A percentile compares a stretch with the other conserved stretches of the same genome.
phyloP scores from a whole-genome alignment of 2,888 invertebrate genomes.

The Caenorhabditis sp. region DNA sequence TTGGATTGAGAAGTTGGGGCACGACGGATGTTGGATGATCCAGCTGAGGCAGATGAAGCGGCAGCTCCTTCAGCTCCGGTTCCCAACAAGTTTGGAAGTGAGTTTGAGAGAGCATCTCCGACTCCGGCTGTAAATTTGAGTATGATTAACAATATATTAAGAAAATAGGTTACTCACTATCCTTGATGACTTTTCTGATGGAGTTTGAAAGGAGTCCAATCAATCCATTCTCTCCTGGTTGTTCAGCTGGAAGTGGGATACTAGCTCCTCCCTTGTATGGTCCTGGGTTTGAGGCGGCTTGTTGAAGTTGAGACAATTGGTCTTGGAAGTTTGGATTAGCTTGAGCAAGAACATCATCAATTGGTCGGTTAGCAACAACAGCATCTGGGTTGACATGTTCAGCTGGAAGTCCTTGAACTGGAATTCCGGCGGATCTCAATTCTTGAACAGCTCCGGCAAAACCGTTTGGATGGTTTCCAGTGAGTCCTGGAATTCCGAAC shows the following conservation, averaged over 20 bases:
- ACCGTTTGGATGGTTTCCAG: slow-evolving; percentile 69
- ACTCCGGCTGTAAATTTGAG: slow-evolving; percentile 61
- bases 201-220: slow-evolving; percentile 69
- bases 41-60: slow-evolving; percentile 22
- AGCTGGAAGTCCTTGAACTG: slow-evolving; percentile 66
- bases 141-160: neutral
- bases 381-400: slow-evolving; percentile 56
- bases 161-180: slow-evolving; percentile 51
- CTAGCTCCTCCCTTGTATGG: slow-evolving; percentile 60
- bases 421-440: slow-evolving; percentile 68
- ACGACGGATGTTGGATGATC: slow-evolving; percentile 28
- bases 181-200: slow-evolving; percentile 69
- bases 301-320: slow-evolving; percentile 59
- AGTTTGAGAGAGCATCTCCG: slow-evolving; percentile 69
- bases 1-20: slow-evolving; percentile 8
- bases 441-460: slow-evolving; percentile 70
- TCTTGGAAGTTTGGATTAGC: slow-evolving; percentile 70
- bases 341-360: slow-evolving; percentile 62
- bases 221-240: slow-evolving; percentile 70
- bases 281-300: slow-evolving; percentile 58
- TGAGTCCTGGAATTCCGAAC: slow-evolving; percentile 70
- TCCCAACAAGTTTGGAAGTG: slow-evolving; percentile 66
- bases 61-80: slow-evolving; percentile 29
- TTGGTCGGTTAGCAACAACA: slow-evolving; percentile 39
- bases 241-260: slow-evolving; percentile 66